Evolutionary conservation across 2,888 invertebrate species (phyloP).

Genomic region (Cheiracanthium punctorium): DNA sequence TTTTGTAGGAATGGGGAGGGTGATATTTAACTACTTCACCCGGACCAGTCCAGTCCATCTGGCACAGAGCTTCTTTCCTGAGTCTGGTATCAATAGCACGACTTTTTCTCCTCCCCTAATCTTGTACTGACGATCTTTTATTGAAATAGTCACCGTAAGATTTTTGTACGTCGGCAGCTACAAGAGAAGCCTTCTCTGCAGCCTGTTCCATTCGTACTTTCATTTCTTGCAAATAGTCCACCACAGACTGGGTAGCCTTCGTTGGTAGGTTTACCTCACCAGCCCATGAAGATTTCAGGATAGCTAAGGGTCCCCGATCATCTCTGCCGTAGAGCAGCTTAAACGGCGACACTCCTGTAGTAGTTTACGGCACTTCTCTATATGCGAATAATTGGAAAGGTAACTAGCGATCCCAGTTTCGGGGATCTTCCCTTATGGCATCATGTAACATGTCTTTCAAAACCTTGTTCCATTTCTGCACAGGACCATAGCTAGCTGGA

Average conservation of each 20-base stretch:
- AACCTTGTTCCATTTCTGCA: not conserved
- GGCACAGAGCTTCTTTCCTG: not conserved
- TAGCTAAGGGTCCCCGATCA: not conserved
- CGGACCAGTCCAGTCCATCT: not conserved
- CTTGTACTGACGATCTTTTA: not conserved
- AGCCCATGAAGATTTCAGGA: not conserved
- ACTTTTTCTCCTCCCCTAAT: not conserved
- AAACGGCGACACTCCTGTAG: not conserved
- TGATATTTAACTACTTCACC: not conserved
- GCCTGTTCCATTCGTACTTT: not conserved
- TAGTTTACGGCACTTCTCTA: not conserved
- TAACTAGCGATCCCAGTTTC: not conserved
- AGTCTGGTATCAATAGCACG: not conserved
- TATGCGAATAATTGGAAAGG: not conserved
- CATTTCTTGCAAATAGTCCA: not conserved
- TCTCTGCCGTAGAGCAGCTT: slow-evolving; percentile 1
- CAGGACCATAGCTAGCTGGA: not conserved
- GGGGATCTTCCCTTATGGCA: not conserved
- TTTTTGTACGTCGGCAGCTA: not conserved
- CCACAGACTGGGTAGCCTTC: too few relatives aligned
- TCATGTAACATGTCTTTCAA: not conserved
- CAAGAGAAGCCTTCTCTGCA: not conserved
- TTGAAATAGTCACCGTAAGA: not conserved
- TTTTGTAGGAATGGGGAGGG: not conserved
- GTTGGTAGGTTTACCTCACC: not conserved